Evolutionary conservation across 2,113 vertebrate genomes (phyloP).

Genomic region (Plecturocebus donacophilus): DNA sequence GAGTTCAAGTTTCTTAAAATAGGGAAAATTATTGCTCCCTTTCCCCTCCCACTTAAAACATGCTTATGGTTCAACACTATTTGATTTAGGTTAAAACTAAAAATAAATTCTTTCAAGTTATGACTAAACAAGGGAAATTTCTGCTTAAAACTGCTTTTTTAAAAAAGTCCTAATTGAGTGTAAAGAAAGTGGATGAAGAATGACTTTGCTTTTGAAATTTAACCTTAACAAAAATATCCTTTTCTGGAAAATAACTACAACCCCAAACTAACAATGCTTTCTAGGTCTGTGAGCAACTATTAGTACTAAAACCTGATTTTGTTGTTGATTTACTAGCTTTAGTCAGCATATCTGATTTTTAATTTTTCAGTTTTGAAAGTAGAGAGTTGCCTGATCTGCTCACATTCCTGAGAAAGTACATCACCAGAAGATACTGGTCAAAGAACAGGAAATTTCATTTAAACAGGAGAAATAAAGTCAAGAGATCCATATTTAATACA

Average conservation of each 20-base stretch:
- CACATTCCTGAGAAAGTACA: background rate
- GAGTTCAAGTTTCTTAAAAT: constrained; percentile 78
- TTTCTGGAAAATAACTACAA: constrained; percentile 19
- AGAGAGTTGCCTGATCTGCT: background rate
- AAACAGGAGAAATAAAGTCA: background rate
- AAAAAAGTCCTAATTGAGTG: background rate
- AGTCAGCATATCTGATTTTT: background rate
- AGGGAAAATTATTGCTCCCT: constrained; percentile 55
- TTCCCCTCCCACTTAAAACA: constrained; percentile 14
- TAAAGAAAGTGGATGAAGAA: constrained; percentile 34
- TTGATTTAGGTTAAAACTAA: constrained; percentile 75
- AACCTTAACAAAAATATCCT: constrained; percentile 6
- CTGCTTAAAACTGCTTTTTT: constrained; percentile 26
- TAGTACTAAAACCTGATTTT: background rate
- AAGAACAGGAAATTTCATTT: background rate
- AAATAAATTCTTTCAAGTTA: constrained; percentile 69
- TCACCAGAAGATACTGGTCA: background rate
- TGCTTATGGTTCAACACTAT: constrained; percentile 53
- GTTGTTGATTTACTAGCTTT: background rate
- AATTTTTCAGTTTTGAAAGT: background rate
- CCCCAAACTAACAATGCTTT: background rate
- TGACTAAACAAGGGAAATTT: constrained; percentile 77
- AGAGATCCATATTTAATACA: background rate
- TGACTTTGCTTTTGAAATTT: constrained; percentile 23
- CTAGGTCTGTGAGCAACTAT: background rate